phyloP scores from a whole-genome alignment of 2,113 vertebrate species.

The Merops nubicus region DNA sequence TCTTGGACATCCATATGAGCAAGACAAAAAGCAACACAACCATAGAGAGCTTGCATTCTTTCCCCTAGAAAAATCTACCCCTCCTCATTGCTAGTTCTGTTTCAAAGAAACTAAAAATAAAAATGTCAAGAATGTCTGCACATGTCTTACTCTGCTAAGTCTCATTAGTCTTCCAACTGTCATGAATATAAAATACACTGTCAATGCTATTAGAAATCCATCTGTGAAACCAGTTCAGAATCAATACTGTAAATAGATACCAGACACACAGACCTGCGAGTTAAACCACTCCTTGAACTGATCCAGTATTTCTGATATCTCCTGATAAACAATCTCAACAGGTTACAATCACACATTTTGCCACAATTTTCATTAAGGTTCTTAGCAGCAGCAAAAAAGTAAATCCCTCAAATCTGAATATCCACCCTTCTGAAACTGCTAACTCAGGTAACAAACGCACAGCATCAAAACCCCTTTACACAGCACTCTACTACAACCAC shows the following conservation, averaged over 20 bases:
- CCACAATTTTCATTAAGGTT: background rate
- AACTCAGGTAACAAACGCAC: background rate
- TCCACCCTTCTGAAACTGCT: background rate
- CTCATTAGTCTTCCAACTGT: background rate
- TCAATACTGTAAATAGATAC: background rate
- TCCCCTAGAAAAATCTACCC: background rate
- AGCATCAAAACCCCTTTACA: background rate
- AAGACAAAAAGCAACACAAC: background rate
- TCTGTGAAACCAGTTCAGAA: background rate
- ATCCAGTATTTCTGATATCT: background rate
- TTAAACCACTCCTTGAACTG: background rate
- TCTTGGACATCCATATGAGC: background rate
- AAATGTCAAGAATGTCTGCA: background rate
- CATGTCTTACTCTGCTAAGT: background rate
- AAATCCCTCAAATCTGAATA: background rate
- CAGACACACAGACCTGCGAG: background rate
- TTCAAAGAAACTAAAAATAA: background rate
- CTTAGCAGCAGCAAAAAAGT: background rate
- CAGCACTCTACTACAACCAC: background rate
- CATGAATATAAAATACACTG: background rate
- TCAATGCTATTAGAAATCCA: background rate
- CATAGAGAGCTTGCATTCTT: background rate
- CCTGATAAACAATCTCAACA: background rate
- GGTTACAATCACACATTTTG: background rate
- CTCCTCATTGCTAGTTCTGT: background rate